These are phyloP conservation scores for Cerceris ruficornis DNA, from an alignment of 2,888 invertebrate genomes.

Conservation along the genomic window DNA sequence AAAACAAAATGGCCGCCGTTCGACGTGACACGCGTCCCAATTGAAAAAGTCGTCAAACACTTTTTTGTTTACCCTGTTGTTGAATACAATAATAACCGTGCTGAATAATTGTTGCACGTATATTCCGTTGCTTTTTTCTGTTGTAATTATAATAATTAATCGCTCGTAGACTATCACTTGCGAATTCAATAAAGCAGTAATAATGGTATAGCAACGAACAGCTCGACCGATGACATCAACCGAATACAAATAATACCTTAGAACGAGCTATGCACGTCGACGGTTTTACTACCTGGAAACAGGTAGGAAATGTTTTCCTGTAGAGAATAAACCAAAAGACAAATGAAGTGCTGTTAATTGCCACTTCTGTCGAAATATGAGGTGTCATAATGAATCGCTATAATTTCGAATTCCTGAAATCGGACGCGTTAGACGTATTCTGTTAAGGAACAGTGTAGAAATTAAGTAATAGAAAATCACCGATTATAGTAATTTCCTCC, in stretches of 20 bases:
- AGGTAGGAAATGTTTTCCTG: constrained; percentile 20
- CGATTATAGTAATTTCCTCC: constrained; percentile 6
- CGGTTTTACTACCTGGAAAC: constrained; percentile 33
- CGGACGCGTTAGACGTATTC: too few species aligned
- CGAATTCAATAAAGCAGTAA: constrained; percentile 60
- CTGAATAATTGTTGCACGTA: constrained; percentile 70
- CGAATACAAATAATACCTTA: constrained; percentile 50
- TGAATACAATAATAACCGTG: constrained; percentile 77
- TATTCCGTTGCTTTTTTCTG: constrained; percentile 61
- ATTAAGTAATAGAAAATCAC: too few species aligned
- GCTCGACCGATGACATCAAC: constrained; percentile 57
- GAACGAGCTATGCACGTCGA: constrained; percentile 47
- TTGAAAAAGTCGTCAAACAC: constrained; percentile 53
- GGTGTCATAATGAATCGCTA: too few species aligned
- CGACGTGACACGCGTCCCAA: constrained; percentile 72
- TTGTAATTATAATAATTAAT: constrained; percentile 59
- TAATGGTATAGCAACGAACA: constrained; percentile 59
- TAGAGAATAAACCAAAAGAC: neutral
- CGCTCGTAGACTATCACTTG: constrained; percentile 34
- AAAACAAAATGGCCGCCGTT: constrained; percentile 78
- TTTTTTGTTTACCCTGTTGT: constrained; percentile 79
- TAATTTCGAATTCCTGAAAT: too few species aligned
- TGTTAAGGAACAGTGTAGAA: too few species aligned
- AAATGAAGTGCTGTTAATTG: neutral
- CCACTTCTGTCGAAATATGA: neutral